phyloP scores from a whole-genome alignment of 1,140 invertebrate genomes.

The Listronotus oregonensis region DNA sequence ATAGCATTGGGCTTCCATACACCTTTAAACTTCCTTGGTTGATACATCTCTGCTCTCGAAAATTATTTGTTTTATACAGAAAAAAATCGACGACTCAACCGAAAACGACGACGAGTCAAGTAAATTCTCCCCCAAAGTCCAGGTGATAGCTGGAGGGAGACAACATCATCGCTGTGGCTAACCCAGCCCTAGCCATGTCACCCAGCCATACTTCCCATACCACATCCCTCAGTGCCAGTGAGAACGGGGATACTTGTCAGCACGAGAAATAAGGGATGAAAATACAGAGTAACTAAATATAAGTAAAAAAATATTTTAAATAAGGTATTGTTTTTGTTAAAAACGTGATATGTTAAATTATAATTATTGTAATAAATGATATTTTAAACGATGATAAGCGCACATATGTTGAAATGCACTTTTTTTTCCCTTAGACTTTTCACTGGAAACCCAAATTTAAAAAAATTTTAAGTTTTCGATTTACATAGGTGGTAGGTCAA shows the following conservation, averaged over 20 bases:
- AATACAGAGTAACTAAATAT: slow-evolving; percentile 18
- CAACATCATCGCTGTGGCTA: slow-evolving; percentile 86
- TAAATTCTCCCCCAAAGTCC: slow-evolving; percentile 63
- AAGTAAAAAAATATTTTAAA: background rate
- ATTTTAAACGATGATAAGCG: too few relatives aligned
- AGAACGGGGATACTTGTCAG: background rate
- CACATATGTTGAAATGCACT: too few relatives aligned
- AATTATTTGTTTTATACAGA: slow-evolving; percentile 32
- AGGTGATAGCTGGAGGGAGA: slow-evolving; percentile 83
- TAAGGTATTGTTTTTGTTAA: too few relatives aligned
- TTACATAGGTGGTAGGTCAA: too few relatives aligned
- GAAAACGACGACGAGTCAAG: slow-evolving; percentile 58
- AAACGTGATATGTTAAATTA: too few relatives aligned
- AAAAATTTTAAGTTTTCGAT: too few relatives aligned
- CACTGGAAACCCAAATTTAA: too few relatives aligned
- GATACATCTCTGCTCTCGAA: background rate
- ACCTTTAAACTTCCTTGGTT: too few relatives aligned
- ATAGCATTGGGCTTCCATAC: too few relatives aligned
- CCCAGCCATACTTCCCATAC: slow-evolving; percentile 52
- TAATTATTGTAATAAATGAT: too few relatives aligned
- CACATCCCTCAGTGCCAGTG: slow-evolving; percentile 5
- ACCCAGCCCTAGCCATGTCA: slow-evolving; percentile 74
- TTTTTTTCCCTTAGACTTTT: too few relatives aligned
- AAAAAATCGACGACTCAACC: slow-evolving; percentile 58
- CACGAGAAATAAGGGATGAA: slow-evolving; percentile 7